Evolutionary conservation across 2,797 vertebrate genomes (phyloP), one percentile per base, ranked within the genome.

Genomic region (Enteromius unitaeniatus): DNA sequence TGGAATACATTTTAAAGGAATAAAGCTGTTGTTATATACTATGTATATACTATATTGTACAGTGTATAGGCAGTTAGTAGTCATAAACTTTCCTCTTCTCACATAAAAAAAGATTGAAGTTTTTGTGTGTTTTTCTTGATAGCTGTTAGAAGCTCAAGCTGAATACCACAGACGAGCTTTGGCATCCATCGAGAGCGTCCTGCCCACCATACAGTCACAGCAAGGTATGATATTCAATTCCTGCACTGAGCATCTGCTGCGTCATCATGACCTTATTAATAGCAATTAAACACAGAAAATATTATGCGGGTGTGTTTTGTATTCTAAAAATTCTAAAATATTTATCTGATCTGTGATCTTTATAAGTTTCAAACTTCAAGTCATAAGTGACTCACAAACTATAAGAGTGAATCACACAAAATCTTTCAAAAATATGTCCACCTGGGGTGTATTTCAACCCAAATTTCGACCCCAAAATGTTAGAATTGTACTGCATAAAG

Each of bases 131-230:
- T 40, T 64, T 49, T n/a, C 10, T 72, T 93, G 87, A 88, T 95
- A 99, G 98, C 95, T 99, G 92, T 95, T 99, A 94, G 96, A 98
- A 94, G 95, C 97, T 88, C 98, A 99, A 95, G 98, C 98, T 87
- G 98, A 99, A 85, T 99, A 98, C 94, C 98, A 99, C 96, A 96
- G 96, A 94, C 98, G 92, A 95, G 96, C 98, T 91, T 95, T 99
- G 95, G 93, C 95, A 87, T 95, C 95, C 93, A 96, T 99, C 94
- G 98, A 99, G 93, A 95, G 94, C 89, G 95, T 96, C 91, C 96
- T 99, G 87, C 98, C 98, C 5, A 94, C 93, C 89, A 97, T 99
- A 91, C 96, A 96, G 92, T 93, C 92, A 87, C 96, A 99, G 90
- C 97, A 99, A 98, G 98, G 98, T 99, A 95, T 95, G 77, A 55